Evolutionary conservation across 1,140 invertebrate species (phyloP), one percentile per base, ranked within the genome.

Genomic region (Stegodyphus dumicola): DNA sequence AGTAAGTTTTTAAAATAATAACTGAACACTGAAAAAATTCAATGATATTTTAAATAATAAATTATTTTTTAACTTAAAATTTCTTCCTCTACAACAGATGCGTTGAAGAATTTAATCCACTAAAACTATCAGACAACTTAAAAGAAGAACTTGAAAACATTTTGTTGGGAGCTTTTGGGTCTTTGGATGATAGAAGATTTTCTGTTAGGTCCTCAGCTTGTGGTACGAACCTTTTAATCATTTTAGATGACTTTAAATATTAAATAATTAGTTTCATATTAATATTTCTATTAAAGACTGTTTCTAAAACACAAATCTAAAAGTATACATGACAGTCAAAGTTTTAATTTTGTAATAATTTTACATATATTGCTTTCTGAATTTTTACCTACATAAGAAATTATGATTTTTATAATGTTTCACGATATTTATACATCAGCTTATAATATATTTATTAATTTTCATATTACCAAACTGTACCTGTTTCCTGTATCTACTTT

Each of bases 201-300:
- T 93, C 93, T 33, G 91, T 94, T 15, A 88, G 93, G 77, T 94
- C 93, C 6, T 94, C 93, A 89, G 95, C 94, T 53, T 91, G 94
- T 66, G 80, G 80, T 83, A 81, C 69, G 65, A 7, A 67, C 1
- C 7, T 17, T n/a, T n/a, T 17, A 2, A 60, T 10, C 56, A 10
- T 10, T 15, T 10, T 60, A 15, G 15, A 9, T 10, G 15, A 60
- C 5, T 60, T 60, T 15, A 60, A 15, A 2, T 60, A 15, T 60
- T 60, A 2, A 5, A 10, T 9, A 60, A 60, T 10, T 60, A 60
- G 2, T 15, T 60, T 60, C 56, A 10, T 10, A 5, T 60, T 60
- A 60, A 60, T 60, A 60, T 60, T 10, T 60, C 9, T 60, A 10
- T 33, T 33, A 33, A 33, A 33, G 33, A 33, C 33, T 33, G 33